Base-by-base conservation (phyloP, 2,888 invertebrate species). In the Morinoia aosen region DNA sequence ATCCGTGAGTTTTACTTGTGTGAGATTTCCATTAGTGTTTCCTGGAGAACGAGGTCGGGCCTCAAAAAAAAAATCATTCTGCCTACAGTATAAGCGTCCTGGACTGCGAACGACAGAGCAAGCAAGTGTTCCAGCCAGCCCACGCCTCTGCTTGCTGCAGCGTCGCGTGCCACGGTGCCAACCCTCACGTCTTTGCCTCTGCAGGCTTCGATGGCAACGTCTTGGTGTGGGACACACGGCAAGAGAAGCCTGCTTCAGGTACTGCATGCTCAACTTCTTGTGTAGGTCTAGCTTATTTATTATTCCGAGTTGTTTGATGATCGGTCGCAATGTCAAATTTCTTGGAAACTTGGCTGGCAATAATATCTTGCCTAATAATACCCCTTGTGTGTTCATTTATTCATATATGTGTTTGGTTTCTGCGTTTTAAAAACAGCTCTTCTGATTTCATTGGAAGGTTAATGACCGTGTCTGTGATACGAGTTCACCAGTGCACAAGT, bases 221-320 rank as follows among this genome's bases (percentile, higher is more conserved):
- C 88, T 97, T 97, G 95, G 96, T 98, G 58, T 98, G 98, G 98
- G 98, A 98, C 97, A 97, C 97, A 39, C 97, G 98, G 96, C 97
- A 97, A 95, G 97, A 97, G 19, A 97, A 97, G 96, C 97, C 97
- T 95, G 97, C 97, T 16, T 96, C 96, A 58, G 96, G 96, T 96
- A 95, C 96, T 76, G 96, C 91, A 58, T 76, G 33, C 76, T 33
- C 3, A 2, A 16, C 25, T 76, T 16, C 25, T 33, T 33, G 33
- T 76, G 2, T 76, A 76, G 76, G 19, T 2, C 5, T 76, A 33
- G 33, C 16, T 10, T 19, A 12, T 64, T 64, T 12, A 76, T 76
- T 25, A 76, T 76, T 19, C 25, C 76, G 61, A 61, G 61, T 61
- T 16, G 19, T 61, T 8, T 61, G 19, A 19, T 2, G 61, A 61